Conservation (phyloP, 2,797 vertebrate species). For the Myotis planiceps region DNA sequence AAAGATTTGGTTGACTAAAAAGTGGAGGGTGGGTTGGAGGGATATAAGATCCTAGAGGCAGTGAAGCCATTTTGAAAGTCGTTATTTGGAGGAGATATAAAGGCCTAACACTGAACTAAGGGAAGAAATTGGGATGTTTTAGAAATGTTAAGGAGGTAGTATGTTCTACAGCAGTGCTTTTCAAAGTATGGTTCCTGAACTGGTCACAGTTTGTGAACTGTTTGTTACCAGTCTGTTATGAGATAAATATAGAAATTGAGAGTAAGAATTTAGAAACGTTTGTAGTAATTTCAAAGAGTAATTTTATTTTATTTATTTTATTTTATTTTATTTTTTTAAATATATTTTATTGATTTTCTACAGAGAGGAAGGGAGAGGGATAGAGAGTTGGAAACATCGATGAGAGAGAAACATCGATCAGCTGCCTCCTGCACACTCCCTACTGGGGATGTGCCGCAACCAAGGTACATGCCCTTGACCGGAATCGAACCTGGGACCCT, state of each 20-base stretch:
- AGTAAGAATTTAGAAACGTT: background rate
- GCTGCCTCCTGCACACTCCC: too few species aligned
- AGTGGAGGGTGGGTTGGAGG: background rate
- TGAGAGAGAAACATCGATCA: too few species aligned
- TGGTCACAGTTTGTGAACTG: background rate
- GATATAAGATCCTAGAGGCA: background rate
- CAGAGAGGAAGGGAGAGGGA: too few species aligned
- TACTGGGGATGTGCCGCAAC: too few species aligned
- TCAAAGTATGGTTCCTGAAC: background rate
- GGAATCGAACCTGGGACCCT: too few species aligned
- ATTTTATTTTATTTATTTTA: too few species aligned
- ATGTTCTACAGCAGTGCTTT: background rate
- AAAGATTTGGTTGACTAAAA: background rate
- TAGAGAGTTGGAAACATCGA: too few species aligned
- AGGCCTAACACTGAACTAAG: background rate
- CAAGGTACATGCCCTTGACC: too few species aligned
- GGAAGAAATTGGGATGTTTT: background rate
- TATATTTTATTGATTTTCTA: too few species aligned
- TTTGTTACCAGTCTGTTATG: background rate
- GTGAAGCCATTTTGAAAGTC: background rate
- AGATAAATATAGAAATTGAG: background rate
- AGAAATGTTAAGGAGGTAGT: background rate
- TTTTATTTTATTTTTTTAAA: too few species aligned
- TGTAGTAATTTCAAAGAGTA: background rate
- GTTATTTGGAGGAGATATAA: background rate